A percentile compares a stretch with the other conserved stretches of the same genome.
Evolutionary conservation across 2,797 vertebrate genomes (phyloP).

Genomic region (Myotis planiceps): DNA sequence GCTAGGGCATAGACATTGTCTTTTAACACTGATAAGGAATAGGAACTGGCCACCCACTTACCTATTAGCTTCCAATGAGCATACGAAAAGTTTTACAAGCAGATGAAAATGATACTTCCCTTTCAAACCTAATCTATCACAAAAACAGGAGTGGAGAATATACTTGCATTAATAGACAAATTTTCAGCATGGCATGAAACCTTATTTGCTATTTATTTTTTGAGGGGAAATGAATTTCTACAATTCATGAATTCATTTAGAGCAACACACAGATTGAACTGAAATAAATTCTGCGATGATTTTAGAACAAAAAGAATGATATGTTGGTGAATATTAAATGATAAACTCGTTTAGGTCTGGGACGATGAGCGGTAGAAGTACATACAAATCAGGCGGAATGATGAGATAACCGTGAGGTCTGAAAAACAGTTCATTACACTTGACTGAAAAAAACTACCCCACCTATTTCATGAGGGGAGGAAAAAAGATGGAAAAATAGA

Average conservation of each 20-base stretch:
- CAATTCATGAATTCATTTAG: background rate
- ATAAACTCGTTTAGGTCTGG: background rate
- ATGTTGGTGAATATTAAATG: background rate
- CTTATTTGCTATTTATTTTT: background rate
- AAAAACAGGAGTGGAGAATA: background rate
- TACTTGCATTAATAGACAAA: background rate
- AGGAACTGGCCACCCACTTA: background rate
- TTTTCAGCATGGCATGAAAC: background rate
- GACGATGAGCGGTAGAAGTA: background rate
- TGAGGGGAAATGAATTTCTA: background rate
- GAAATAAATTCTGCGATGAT: constrained; percentile 10
- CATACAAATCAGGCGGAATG: background rate
- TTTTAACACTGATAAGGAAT: background rate
- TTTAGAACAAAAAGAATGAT: background rate
- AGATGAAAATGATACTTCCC: background rate
- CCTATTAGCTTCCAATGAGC: background rate
- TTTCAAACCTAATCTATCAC: background rate
- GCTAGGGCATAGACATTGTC: background rate
- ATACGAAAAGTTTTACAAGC: background rate
- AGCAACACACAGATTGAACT: background rate
- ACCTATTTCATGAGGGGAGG: background rate
- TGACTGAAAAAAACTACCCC: background rate
- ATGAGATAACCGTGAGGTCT: background rate
- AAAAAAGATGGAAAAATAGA: background rate
- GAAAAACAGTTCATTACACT: background rate